A percentile compares a stretch with the other conserved stretches of the same genome.
Conservation (phyloP, 2,888 invertebrate species). For the Eretmocerus hayati region DNA sequence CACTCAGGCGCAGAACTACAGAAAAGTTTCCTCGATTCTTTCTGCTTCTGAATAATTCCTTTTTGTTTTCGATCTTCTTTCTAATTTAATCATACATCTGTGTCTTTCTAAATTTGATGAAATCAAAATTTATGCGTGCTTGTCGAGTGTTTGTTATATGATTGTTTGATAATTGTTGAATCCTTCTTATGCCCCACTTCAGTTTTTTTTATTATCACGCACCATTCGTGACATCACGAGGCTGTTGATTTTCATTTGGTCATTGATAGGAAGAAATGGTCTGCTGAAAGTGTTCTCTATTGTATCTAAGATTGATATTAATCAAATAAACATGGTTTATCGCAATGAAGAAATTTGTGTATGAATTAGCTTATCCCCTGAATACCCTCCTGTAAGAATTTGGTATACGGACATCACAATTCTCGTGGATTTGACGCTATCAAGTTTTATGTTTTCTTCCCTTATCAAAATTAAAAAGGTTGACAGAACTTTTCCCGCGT, state of each 20-base stretch:
- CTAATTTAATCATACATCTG: too few relatives aligned
- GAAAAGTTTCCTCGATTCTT: not conserved
- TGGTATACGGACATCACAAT: too few relatives aligned
- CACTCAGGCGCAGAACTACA: too few relatives aligned
- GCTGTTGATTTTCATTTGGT: not conserved
- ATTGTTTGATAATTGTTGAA: constrained; percentile 12
- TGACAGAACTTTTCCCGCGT: not conserved
- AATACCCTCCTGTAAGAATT: too few relatives aligned
- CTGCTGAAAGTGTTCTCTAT: constrained; percentile 40
- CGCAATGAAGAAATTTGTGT: constrained; percentile 27
- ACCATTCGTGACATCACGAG: not conserved
- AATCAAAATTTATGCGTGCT: not conserved
- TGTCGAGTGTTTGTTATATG: constrained; percentile 13
- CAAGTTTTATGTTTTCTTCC: too few relatives aligned
- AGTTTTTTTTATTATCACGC: not conserved
- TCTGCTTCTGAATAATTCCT: not conserved
- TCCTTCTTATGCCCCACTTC: constrained; percentile 15
- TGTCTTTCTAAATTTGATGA: constrained; percentile 10
- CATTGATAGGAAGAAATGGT: constrained; percentile 25
- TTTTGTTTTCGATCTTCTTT: too few relatives aligned
- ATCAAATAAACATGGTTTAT: constrained; percentile 43
- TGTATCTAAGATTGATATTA: constrained; percentile 40
- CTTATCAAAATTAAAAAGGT: not conserved
- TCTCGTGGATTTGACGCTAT: too few relatives aligned
- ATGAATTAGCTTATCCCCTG: too few relatives aligned